phyloP scores from a whole-genome alignment of 1,140 invertebrate genomes.

The Macrostomum lignano region DNA sequence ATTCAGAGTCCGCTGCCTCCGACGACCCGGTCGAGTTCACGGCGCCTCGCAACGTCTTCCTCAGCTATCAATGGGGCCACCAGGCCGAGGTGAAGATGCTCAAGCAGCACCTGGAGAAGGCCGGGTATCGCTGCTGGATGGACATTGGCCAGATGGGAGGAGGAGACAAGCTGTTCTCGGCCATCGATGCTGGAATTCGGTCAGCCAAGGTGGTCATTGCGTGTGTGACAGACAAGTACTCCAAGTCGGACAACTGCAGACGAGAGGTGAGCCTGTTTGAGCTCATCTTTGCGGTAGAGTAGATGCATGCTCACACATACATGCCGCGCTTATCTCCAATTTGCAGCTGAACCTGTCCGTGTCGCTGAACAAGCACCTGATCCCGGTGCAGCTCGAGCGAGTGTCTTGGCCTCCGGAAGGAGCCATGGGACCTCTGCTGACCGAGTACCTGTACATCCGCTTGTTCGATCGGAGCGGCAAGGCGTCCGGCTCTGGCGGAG shows the following conservation, averaged over 20 bases:
- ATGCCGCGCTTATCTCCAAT: no score
- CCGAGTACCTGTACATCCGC: slow-evolving; percentile 18
- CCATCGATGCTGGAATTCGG: slow-evolving; percentile 17
- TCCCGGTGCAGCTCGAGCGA: slow-evolving; percentile 18
- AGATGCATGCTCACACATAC: no score
- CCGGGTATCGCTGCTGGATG: slow-evolving; percentile 18
- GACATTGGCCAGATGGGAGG: slow-evolving; percentile 25
- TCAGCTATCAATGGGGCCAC: slow-evolving; percentile 21
- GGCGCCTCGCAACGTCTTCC: slow-evolving; percentile 16
- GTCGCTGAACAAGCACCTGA: slow-evolving; percentile 15
- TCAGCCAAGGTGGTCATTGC: slow-evolving; percentile 16
- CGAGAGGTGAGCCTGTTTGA: slow-evolving; percentile 13
- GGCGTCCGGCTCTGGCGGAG: not conserved
- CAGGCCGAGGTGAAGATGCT: slow-evolving; percentile 17
- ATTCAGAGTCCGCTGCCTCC: not conserved
- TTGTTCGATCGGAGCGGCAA: slow-evolving; percentile 10
- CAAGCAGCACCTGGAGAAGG: slow-evolving; percentile 13
- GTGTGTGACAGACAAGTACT: slow-evolving; percentile 18
- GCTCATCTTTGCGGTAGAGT: not conserved
- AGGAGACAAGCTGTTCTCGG: slow-evolving; percentile 18
- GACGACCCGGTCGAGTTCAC: slow-evolving; percentile 14
- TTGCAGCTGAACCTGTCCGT: slow-evolving; percentile 18
- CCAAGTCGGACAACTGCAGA: slow-evolving; percentile 19
- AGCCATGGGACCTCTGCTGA: slow-evolving; percentile 22
- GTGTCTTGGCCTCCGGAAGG: slow-evolving; percentile 18